Evolutionary conservation across 2,797 vertebrate genomes (phyloP).

Genomic region (Anomalospiza imberbis): DNA sequence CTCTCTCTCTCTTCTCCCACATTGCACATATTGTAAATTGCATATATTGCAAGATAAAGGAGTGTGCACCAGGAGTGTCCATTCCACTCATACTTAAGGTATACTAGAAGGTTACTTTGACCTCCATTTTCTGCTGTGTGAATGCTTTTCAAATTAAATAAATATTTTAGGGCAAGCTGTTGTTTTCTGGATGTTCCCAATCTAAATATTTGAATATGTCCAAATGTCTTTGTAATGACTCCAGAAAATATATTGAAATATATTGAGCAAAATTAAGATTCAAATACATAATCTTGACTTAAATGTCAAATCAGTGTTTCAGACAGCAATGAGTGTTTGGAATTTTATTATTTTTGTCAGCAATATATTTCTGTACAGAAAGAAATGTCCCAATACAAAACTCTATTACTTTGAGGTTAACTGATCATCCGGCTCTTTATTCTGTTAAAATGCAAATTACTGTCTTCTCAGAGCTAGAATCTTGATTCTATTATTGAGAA

Average conservation of each 20-base stretch:
- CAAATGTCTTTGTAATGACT: neutral
- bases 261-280: neutral
- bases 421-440: neutral
- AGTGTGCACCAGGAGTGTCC: neutral
- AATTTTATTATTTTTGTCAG: neutral
- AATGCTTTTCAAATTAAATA: neutral
- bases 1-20: neutral
- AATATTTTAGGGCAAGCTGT: neutral
- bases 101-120: neutral
- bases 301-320: neutral
- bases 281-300: neutral
- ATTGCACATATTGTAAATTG: neutral
- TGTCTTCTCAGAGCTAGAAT: neutral
- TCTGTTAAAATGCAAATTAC: neutral
- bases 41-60: neutral
- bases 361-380: neutral
- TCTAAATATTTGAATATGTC: neutral
- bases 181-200: neutral
- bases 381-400: neutral
- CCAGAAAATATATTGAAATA: neutral
- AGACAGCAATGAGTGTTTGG: neutral
- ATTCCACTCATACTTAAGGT: neutral
- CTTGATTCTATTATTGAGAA: neutral
- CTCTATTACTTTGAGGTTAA: neutral
- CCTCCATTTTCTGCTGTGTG: neutral